Evolutionary conservation across 2,888 invertebrate species (phyloP).

Genomic region (Lepidochrysops patricia): DNA sequence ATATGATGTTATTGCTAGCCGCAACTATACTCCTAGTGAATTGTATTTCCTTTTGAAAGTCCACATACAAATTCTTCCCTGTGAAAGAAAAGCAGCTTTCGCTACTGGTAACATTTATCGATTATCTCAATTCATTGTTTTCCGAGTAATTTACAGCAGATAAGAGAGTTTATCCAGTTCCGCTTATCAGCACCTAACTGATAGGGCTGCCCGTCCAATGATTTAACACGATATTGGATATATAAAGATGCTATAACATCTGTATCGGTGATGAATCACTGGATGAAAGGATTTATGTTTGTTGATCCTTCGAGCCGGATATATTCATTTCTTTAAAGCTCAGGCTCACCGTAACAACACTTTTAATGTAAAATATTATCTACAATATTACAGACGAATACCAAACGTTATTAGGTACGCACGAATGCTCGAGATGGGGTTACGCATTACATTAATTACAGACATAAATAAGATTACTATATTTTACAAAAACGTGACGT

Average conservation of each 20-base stretch:
- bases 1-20: too few species aligned
- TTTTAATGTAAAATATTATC: too few species aligned
- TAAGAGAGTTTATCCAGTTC: neutral
- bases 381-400: neutral
- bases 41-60: too few species aligned
- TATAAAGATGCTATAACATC: neutral
- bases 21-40: too few species aligned
- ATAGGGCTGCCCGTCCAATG: neutral
- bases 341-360: neutral
- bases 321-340: neutral
- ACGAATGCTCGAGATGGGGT: too few species aligned
- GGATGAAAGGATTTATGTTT: neutral
- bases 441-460: too few species aligned
- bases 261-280: neutral
- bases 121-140: neutral
- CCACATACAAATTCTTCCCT: too few species aligned
- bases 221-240: neutral
- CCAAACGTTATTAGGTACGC: too few species aligned
- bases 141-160: neutral
- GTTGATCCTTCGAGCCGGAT: neutral
- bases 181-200: neutral
- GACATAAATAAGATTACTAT: too few species aligned
- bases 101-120: too few species aligned
- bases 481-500: too few species aligned
- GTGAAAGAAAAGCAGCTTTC: too few species aligned